Conservation (phyloP, 2,797 vertebrate genomes). For the Buceros bicornis region DNA sequence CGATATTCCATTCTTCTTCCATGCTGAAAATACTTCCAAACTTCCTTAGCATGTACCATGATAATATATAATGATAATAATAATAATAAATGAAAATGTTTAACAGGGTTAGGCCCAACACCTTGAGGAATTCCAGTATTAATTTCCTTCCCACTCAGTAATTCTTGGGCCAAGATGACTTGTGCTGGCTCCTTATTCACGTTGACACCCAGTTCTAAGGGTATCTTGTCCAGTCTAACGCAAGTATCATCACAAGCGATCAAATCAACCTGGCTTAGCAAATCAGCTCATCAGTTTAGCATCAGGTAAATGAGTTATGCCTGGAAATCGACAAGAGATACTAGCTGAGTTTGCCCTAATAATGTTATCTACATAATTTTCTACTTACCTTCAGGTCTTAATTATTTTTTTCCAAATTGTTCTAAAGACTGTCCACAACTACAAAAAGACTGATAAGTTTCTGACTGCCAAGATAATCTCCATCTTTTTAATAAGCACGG, state of each 20-base stretch:
- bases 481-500: neutral
- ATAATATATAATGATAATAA: neutral
- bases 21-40: neutral
- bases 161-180: neutral
- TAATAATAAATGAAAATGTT: neutral
- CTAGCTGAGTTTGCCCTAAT: neutral
- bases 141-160: neutral
- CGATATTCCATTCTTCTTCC: neutral
- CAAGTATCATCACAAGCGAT: neutral
- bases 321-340: neutral
- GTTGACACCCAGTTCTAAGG: neutral
- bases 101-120: neutral
- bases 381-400: neutral
- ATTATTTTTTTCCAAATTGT: constrained; percentile 1
- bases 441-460: neutral
- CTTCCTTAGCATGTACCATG: neutral
- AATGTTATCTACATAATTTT: neutral
- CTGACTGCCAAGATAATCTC: neutral
- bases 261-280: neutral
- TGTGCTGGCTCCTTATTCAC: neutral
- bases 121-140: neutral
- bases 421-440: neutral
- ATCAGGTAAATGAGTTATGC: neutral
- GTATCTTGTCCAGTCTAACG: neutral
- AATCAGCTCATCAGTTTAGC: neutral